Base-by-base conservation (phyloP, 2,797 vertebrate genomes). In the Galagoides demidoff region DNA sequence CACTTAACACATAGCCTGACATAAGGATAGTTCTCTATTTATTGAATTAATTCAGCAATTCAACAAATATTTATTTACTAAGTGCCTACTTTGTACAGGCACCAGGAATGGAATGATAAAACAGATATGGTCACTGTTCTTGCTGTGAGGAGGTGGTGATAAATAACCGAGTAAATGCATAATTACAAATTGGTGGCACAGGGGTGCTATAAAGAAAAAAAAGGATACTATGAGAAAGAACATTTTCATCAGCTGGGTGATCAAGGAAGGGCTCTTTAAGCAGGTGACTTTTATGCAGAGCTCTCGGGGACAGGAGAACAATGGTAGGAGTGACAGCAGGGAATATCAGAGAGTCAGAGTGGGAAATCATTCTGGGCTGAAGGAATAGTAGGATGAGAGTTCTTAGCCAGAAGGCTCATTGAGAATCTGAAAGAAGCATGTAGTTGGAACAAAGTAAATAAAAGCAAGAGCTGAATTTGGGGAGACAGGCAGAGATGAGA, bases 1-100 rank as follows among this genome's bases (percentile, higher is more conserved):
- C 49, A 85, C 29, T 96, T 92, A 92, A 59, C 43, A 84, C 63
- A 78, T 59, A 96, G 59, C 19, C 34, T 45, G 17, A 73, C 8
- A 55, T 57, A 74, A 94, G 66, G 71, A 93, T 37, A 16, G 49
- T 77, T 25, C 59, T 66, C 22, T 79, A 85, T 64, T 94, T 88
- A 92, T 13, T 92, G 23, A 91, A 82, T 84, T 68, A 64, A 94
- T 85, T 81, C 43, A 70, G 52, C 63, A 95, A 94, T 92, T 89
- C 23, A 64, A 88, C 22, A 81, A 93, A 78, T 92, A 94, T 74
- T 93, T 95, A 84, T 92, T 96, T 92, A 93, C 68, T 88, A 93
- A 93, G 76, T 87, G 70, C 27, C 89, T 91, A 34, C 61, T 93
- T 81, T 82, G 49, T 76, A 87, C 7, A 96, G 70, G 14, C 2